Evolutionary conservation across 2,113 vertebrate genomes (phyloP).

Genomic region (Lagopus muta): DNA sequence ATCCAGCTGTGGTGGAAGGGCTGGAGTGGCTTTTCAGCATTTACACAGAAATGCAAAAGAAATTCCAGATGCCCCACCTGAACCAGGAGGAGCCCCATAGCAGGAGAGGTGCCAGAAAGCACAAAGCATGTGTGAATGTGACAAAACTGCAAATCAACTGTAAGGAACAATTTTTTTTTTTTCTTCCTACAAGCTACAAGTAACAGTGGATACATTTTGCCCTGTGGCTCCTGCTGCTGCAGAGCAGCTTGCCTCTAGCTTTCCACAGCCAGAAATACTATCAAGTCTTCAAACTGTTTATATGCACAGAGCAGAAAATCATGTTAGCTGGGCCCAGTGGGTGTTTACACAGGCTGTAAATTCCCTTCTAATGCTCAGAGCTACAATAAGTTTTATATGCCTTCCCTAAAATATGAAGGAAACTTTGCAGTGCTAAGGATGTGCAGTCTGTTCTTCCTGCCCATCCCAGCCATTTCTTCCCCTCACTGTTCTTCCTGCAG

Average conservation of each 20-base stretch:
- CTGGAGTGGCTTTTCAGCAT: background rate
- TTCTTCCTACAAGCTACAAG: background rate
- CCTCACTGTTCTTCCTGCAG: background rate
- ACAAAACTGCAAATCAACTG: background rate
- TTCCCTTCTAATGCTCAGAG: background rate
- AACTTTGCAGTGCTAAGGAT: background rate
- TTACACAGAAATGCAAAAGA: background rate
- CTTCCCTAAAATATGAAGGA: background rate
- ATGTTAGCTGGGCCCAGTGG: background rate
- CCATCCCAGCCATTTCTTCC: background rate
- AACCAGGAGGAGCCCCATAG: background rate
- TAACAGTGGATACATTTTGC: background rate
- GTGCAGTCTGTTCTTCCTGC: background rate
- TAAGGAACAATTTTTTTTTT: background rate
- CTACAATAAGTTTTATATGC: background rate
- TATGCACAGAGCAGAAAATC: background rate
- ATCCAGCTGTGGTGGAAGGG: background rate
- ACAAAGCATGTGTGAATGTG: background rate
- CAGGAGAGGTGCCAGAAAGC: background rate
- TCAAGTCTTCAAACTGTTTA: background rate
- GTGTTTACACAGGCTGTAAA: conserved; percentile 6
- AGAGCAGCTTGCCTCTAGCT: background rate
- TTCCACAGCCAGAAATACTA: background rate
- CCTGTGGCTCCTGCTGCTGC: background rate
- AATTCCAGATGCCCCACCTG: too few relatives aligned